These are phyloP conservation scores for Steatornis caripensis DNA, from an alignment of 2,113 vertebrate species.

Conservation along the genomic window DNA sequence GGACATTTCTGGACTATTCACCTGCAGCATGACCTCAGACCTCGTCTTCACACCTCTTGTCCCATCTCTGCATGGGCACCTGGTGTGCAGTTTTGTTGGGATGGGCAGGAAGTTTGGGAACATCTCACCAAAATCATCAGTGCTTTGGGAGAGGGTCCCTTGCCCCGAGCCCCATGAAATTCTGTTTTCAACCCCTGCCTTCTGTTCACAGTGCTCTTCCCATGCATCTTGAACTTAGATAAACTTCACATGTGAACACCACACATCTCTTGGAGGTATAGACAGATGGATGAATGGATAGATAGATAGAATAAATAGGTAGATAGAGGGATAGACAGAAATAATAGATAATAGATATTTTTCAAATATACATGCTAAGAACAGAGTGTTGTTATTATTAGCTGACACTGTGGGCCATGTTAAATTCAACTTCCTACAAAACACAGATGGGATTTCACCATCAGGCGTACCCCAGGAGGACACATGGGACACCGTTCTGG, in stretches of 20 bases:
- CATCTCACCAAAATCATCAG: neutral
- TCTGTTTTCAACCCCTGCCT: neutral
- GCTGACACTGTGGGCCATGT: neutral
- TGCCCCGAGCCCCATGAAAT: neutral
- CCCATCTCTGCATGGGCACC: neutral
- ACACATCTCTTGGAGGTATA: neutral
- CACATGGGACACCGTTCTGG: neutral
- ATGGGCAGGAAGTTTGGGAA: neutral
- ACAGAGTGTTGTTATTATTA: neutral
- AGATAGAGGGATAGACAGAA: neutral
- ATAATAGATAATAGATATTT: too few relatives aligned
- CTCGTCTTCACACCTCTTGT: neutral
- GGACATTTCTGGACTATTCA: neutral
- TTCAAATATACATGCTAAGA: neutral
- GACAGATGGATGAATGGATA: neutral
- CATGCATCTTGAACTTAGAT: neutral
- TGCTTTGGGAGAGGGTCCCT: neutral
- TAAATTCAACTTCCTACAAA: neutral
- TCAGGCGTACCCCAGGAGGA: neutral
- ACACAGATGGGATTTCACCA: neutral
- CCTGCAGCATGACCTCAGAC: neutral
- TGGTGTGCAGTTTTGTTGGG: too few relatives aligned
- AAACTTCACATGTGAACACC: neutral
- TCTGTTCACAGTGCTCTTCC: neutral
- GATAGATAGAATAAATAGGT: neutral